A percentile compares a stretch with the other conserved stretches of the same genome.
Conservation (phyloP, 2,113 vertebrate species). For the Tetraodon nigroviridis region DNA sequence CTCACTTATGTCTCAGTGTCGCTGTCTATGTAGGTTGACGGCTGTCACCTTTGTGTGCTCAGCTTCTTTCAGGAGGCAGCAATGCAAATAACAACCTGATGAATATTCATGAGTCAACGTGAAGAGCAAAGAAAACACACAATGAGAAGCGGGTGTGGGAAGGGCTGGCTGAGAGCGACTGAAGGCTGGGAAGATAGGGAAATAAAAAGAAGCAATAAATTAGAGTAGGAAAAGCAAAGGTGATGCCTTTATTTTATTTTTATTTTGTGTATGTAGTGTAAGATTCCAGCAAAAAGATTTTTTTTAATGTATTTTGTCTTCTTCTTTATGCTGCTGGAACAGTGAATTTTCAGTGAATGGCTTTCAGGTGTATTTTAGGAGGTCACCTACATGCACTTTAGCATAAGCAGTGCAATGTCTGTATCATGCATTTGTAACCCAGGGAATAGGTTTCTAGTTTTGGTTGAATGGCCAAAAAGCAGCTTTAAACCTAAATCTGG, state of each 20-base stretch:
- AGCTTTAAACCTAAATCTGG: constrained; percentile 32
- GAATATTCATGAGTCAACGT: constrained; percentile 52
- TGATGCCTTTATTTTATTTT: too few relatives aligned
- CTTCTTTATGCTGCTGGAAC: too few relatives aligned
- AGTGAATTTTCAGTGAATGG: too few relatives aligned
- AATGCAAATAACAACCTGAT: constrained; percentile 68
- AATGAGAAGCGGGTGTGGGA: constrained; percentile 32
- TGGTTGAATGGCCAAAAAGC: constrained; percentile 14
- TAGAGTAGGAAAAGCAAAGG: background rate
- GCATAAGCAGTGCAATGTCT: constrained; percentile 18
- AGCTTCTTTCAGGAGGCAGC: constrained; percentile 60
- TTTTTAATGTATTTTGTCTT: too few relatives aligned
- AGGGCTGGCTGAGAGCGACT: constrained; percentile 12
- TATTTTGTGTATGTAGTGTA: too few relatives aligned
- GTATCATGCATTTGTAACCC: background rate
- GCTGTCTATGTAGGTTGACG: constrained; percentile 48
- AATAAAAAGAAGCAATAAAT: constrained; percentile 11
- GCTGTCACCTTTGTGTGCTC: constrained; percentile 68
- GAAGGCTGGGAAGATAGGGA: constrained; percentile 8
- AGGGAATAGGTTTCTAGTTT: constrained; percentile 14
- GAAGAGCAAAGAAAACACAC: constrained; percentile 37
- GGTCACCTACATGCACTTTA: constrained; percentile 18
- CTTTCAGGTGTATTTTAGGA: constrained; percentile 25
- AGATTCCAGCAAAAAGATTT: too few relatives aligned
- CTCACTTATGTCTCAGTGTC: constrained; percentile 35